Evolutionary conservation across 2,113 vertebrate genomes (phyloP).

Genomic region (Dermatemys mawii): DNA sequence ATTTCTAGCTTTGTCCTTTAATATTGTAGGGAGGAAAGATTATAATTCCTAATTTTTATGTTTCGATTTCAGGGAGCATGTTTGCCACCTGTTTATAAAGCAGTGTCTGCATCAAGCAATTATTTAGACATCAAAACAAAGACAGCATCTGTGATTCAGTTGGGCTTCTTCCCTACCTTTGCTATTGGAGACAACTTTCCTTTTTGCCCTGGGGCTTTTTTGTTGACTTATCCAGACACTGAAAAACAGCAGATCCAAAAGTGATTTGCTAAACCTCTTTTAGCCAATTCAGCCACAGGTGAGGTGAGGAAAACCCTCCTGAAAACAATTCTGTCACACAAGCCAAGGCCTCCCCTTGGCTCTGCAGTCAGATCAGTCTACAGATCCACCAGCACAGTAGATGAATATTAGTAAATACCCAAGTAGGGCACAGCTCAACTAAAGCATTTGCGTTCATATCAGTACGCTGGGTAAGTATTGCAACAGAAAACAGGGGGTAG

Average conservation of each 20-base stretch:
- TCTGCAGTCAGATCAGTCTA: not conserved
- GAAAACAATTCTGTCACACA: fast-evolving
- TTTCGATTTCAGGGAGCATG: constrained; percentile 17
- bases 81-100: constrained; percentile 33
- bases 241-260: not conserved
- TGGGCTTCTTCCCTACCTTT: constrained; percentile 5
- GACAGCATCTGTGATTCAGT: constrained; percentile 21
- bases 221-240: not conserved
- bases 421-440: fast-evolving
- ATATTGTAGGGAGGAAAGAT: constrained; percentile 5
- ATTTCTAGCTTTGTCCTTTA: constrained; percentile 12
- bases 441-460: not conserved
- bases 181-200: not conserved
- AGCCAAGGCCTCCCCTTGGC: not conserved
- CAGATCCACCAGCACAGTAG: not conserved
- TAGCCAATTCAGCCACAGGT: fast-evolving
- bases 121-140: constrained; percentile 25
- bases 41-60: not conserved
- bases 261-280: not conserved
- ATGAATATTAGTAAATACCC: not conserved
- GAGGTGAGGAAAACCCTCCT: not conserved
- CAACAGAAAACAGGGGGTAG: not conserved
- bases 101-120: not conserved
- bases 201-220: not conserved
- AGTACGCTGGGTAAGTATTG: not conserved